Conservation (phyloP, 2,113 vertebrate species). For the Sigmodon hispidus region DNA sequence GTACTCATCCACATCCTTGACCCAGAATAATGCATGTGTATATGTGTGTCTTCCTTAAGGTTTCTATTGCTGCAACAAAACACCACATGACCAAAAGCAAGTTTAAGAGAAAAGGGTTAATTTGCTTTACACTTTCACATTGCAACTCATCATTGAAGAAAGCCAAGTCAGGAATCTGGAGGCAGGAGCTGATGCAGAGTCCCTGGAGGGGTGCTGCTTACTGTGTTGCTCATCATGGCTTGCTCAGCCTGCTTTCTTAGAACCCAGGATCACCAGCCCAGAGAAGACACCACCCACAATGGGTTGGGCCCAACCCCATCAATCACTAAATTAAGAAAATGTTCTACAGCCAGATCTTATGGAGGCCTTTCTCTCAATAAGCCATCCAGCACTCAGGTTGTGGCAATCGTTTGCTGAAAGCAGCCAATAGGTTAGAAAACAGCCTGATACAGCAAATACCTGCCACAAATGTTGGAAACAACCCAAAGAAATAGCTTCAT, state of each 20-base stretch:
- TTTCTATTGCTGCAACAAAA: background rate
- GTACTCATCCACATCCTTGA: background rate
- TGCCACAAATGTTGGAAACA: background rate
- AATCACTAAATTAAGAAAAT: background rate
- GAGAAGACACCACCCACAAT: background rate
- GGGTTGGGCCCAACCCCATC: background rate
- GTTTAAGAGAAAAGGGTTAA: too few species aligned
- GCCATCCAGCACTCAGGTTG: background rate
- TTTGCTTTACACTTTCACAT: too few species aligned
- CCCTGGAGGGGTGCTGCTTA: too few species aligned
- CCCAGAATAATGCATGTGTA: background rate
- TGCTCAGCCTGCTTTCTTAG: background rate
- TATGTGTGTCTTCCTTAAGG: background rate
- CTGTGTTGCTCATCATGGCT: too few species aligned
- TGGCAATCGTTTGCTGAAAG: background rate
- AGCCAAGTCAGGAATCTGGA: too few species aligned
- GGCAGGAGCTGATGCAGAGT: too few species aligned
- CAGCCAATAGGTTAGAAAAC: background rate
- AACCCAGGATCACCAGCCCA: background rate
- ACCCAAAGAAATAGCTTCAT: background rate
- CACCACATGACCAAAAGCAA: too few species aligned
- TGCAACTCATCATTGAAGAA: too few species aligned
- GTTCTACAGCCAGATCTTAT: background rate
- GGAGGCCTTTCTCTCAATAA: background rate
- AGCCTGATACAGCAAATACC: background rate